Conservation (phyloP, 2,888 invertebrate genomes). For the Caenorhabditis sp. region DNA sequence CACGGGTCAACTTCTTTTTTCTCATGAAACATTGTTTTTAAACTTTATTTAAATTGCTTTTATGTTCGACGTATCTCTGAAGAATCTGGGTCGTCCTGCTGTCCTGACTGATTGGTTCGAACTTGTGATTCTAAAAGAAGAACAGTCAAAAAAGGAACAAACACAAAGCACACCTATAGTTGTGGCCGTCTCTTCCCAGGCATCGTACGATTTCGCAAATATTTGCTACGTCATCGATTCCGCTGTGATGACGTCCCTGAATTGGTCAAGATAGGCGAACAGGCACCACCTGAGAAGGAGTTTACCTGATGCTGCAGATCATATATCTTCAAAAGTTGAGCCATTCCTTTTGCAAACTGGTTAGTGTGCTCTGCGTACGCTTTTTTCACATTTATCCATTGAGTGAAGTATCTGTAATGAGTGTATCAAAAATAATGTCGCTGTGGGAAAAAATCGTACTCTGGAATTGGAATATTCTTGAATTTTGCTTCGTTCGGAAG, state of each 20-base stretch:
- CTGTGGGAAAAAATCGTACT: constrained; percentile 10
- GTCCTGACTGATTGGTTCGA: constrained; percentile 1
- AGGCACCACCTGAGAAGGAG: not conserved
- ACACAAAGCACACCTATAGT: constrained; percentile 37
- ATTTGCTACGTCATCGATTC: constrained; percentile 81
- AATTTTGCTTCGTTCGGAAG: constrained; percentile 47
- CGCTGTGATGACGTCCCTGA: constrained; percentile 81
- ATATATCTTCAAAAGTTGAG: constrained; percentile 51
- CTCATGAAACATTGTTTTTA: constrained; percentile 5
- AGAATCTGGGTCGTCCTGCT: constrained; percentile 2
- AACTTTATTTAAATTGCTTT: not conserved
- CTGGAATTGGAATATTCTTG: constrained; percentile 55
- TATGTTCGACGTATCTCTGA: constrained; percentile 25
- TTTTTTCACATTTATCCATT: constrained; percentile 83
- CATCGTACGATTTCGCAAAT: constrained; percentile 76
- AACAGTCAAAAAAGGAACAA: not conserved
- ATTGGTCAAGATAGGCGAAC: not conserved
- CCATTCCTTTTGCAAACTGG: constrained; percentile 80
- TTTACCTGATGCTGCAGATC: constrained; percentile 43
- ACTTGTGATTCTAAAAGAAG: constrained; percentile 45
- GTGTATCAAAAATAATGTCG: not conserved
- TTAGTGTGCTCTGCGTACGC: constrained; percentile 78
- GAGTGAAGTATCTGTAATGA: constrained; percentile 79
- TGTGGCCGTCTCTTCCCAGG: constrained; percentile 53
- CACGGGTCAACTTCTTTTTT: constrained; percentile 6